These are phyloP conservation scores for Lapara coniferarum DNA, from an alignment of 2,888 invertebrate species.

Conservation along the genomic window DNA sequence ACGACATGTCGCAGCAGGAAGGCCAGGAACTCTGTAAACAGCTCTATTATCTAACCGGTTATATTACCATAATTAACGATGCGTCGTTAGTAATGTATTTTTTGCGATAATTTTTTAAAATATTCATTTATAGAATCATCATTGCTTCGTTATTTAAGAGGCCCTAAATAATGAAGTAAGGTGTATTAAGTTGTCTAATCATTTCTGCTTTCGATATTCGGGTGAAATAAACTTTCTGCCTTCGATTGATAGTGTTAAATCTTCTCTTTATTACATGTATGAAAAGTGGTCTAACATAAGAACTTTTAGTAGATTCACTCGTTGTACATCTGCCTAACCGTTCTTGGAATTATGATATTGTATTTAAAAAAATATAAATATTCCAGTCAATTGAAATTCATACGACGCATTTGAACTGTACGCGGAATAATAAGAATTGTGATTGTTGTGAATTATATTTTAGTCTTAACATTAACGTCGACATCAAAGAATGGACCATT, in stretches of 20 bases:
- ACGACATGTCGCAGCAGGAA: not conserved
- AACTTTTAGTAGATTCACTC: too few species aligned
- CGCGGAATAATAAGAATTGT: conserved; percentile 5
- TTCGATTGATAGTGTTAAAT: too few species aligned
- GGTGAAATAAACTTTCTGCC: too few species aligned
- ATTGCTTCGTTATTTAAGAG: too few species aligned
- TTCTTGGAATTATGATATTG: too few species aligned
- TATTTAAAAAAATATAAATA: not conserved
- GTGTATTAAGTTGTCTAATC: too few species aligned
- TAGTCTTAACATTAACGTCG: not conserved
- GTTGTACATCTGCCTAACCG: too few species aligned
- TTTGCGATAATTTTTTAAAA: not conserved
- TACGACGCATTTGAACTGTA: not conserved
- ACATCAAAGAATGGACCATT: conserved; percentile 39
- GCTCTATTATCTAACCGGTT: not conserved
- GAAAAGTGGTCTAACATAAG: too few species aligned
- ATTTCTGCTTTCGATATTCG: too few species aligned
- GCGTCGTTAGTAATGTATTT: not conserved
- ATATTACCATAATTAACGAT: not conserved
- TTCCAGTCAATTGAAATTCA: conserved; percentile 8
- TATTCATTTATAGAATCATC: not conserved
- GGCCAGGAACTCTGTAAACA: not conserved
- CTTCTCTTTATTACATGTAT: too few species aligned
- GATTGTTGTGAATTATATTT: too few species aligned
- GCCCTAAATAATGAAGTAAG: too few species aligned